Evolutionary conservation across 2,797 vertebrate genomes (phyloP).

Genomic region (Helostoma temminkii): DNA sequence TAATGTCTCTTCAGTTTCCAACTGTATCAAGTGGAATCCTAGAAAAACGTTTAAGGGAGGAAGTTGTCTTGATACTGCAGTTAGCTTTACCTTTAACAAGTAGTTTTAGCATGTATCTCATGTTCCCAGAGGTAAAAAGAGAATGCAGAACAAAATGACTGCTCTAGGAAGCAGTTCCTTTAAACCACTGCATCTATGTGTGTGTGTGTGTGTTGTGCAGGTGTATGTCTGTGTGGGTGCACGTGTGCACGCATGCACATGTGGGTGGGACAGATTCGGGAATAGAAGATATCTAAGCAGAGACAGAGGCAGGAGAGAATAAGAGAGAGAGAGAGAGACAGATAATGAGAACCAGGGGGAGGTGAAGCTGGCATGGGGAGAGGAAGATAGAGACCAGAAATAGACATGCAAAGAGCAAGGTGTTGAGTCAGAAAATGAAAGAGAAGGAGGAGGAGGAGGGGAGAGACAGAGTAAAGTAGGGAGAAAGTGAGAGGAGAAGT

Average conservation of each 20-base stretch:
- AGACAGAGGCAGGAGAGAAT: conserved; percentile 79
- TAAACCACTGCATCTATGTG: conserved; percentile 22
- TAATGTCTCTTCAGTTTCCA: background rate
- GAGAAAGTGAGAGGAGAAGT: conserved; percentile 43
- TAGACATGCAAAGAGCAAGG: conserved; percentile 83
- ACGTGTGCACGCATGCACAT: conserved; percentile 42
- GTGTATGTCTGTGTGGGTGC: conserved; percentile 38
- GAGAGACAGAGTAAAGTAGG: conserved; percentile 22
- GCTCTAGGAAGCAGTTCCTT: conserved; percentile 36
- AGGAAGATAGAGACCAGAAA: conserved; percentile 78
- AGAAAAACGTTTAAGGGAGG: conserved; percentile 7
- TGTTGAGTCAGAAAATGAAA: conserved; percentile 86
- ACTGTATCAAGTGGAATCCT: conserved; percentile 24
- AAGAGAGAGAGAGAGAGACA: conserved; percentile 72
- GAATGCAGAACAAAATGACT: conserved; percentile 38
- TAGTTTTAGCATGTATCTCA: conserved; percentile 35
- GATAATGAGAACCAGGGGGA: conserved; percentile 86
- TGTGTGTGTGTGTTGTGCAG: conserved; percentile 15
- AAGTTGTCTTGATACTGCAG: conserved; percentile 22
- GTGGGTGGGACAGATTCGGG: conserved; percentile 74
- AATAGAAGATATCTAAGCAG: conserved; percentile 71
- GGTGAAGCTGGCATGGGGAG: conserved; percentile 78
- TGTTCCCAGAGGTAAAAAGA: conserved; percentile 35
- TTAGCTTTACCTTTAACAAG: conserved; percentile 38
- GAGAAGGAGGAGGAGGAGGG: conserved; percentile 53